Evolutionary conservation across 2,888 invertebrate species (phyloP), one percentile per base, ranked within the genome.

Genomic region (Amblyjoppa fuscipennis): DNA sequence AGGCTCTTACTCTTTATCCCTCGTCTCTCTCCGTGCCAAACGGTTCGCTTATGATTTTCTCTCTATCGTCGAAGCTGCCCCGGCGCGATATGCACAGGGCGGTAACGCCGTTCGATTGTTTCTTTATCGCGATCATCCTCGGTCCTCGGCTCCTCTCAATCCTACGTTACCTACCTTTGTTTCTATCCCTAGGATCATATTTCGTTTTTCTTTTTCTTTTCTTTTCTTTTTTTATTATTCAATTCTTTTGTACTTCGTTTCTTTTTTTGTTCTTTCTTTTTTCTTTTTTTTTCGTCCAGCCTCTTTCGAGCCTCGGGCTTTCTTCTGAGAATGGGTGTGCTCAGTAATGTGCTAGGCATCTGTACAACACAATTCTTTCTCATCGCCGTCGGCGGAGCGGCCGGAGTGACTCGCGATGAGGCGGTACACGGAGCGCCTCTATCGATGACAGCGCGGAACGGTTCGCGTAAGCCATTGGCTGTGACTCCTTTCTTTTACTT

Each of bases 81-180:
- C 77, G 64, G 31, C 69, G 79, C 69, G 71, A 69, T 71, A 76
- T 76, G 69, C 59, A 68, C 75, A 84, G 88, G 86, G 87, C 87
- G 87, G 87, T 87, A 83, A 86, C 86, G 81, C 86, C 81, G 90
- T 92, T 92, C 93, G 92, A 92, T 92, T 93, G 92, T 92, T 92
- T 92, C 92, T 91, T 93, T 92, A 92, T 92, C 92, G 92, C 92
- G 93, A 92, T 92, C 91, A 90, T 91, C 90, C 90, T 89, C 90
- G 88, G 66, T 84, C 75, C 78, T 85, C 88, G 85, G 89, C 88
- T 89, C 88, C 87, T 87, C 87, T 87, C 87, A 86, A 87, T 88
- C 89, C 85, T 74, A 49, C 25, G 13, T 61, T 41, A 59, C 80
- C 74, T 74, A 59, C 80, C 74, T 74, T 41, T 83, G 64, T 83